These are phyloP conservation scores for Lithophane leautieri DNA, from an alignment of 2,888 invertebrate species.

Conservation along the genomic window DNA sequence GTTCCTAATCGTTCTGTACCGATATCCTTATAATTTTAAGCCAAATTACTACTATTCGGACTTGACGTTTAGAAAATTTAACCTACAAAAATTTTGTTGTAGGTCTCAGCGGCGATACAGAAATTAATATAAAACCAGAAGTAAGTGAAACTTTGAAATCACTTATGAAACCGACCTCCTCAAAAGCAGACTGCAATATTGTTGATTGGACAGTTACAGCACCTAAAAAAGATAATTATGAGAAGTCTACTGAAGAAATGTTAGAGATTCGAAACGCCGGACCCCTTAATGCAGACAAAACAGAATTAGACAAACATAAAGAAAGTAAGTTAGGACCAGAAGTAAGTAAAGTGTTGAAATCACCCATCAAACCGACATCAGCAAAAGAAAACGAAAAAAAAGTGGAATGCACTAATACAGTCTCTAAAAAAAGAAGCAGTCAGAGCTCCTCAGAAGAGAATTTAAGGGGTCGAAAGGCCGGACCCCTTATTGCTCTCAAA, in stretches of 20 bases:
- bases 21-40: neutral
- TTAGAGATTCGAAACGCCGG: neutral
- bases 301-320: neutral
- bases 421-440: constrained; percentile 23
- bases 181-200: neutral
- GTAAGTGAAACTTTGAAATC: neutral
- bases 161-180: constrained; percentile 29
- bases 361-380: neutral
- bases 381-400: neutral
- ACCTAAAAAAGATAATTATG: constrained; percentile 1
- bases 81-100: constrained; percentile 6
- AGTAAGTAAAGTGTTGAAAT: neutral
- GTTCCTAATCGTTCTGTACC: neutral
- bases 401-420: neutral
- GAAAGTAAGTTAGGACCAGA: neutral
- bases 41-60: neutral
- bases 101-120: constrained; percentile 20
- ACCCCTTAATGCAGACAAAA: neutral
- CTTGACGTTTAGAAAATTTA: neutral
- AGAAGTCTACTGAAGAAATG: neutral
- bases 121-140: constrained; percentile 50
- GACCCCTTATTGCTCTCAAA: neutral
- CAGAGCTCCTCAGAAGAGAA: no score
- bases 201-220: constrained; percentile 38
- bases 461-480: no score